Evolutionary conservation across 1,140 invertebrate species (phyloP).

Genomic region (Trichonephila clavipes): DNA sequence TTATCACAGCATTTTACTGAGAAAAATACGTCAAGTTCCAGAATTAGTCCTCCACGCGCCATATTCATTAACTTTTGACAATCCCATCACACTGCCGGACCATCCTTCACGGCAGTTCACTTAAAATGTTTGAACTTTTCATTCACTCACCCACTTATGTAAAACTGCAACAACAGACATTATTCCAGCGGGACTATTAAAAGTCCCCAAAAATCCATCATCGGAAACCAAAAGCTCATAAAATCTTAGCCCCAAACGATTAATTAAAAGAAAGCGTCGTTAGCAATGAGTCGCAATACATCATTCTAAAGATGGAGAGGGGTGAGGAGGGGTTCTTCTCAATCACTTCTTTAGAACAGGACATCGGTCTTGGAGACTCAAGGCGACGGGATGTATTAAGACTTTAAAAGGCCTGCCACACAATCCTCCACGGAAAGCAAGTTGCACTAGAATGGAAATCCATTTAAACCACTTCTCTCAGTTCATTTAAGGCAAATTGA

Average conservation of each 20-base stretch:
- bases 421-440: background rate
- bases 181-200: background rate
- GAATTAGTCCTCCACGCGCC: no score
- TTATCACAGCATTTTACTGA: no score
- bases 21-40: no score
- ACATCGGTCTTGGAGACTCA: background rate
- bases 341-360: background rate
- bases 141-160: background rate
- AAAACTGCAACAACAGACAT: background rate
- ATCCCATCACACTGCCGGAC: no score
- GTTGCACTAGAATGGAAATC: conserved; percentile 36
- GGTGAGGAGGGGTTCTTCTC: background rate
- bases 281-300: conserved; percentile 18
- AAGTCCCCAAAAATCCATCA: conserved; percentile 13
- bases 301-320: background rate
- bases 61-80: no score
- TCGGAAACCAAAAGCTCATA: conserved; percentile 9
- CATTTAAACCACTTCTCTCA: conserved; percentile 67
- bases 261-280: conserved; percentile 33
- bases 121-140: background rate
- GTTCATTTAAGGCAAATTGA: conserved; percentile 75
- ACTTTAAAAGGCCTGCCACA: conserved; percentile 37
- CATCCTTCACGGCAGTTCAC: no score
- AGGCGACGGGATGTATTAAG: conserved; percentile 29
- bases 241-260: conserved; percentile 4